Evolutionary conservation across 1,140 invertebrate species (phyloP).

Genomic region (Probaryconus sp.): DNA sequence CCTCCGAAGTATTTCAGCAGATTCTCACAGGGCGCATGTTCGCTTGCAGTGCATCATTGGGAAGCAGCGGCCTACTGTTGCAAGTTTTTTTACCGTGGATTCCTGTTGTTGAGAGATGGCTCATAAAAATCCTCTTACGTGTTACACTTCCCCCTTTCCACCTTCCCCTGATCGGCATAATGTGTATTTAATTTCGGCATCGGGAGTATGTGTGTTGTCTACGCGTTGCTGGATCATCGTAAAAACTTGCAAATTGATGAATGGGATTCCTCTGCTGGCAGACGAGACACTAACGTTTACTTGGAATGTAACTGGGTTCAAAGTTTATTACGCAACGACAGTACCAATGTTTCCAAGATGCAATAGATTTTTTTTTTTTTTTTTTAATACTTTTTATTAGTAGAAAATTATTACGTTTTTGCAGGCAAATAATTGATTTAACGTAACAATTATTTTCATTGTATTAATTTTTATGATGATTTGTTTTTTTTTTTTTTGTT

Average conservation of each 20-base stretch:
- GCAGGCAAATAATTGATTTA: too few relatives aligned
- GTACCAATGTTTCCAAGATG: too few relatives aligned
- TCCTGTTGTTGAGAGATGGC: slow-evolving; percentile 2
- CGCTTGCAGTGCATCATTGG: slow-evolving; percentile 58
- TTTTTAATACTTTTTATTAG: too few relatives aligned
- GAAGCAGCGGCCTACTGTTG: slow-evolving; percentile 37
- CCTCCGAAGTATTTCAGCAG: slow-evolving; percentile 62
- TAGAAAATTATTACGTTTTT: too few relatives aligned
- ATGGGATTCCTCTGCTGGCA: background rate
- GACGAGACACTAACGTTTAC: slow-evolving; percentile 5
- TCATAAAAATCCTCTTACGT: slow-evolving; percentile 22
- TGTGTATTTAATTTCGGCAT: slow-evolving; percentile 17
- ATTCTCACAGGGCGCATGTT: slow-evolving; percentile 65
- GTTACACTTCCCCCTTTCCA: background rate
- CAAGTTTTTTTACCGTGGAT: slow-evolving; percentile 43
- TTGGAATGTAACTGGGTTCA: background rate
- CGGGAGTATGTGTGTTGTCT: slow-evolving; percentile 7
- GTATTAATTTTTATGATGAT: too few relatives aligned
- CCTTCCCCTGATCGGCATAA: too few relatives aligned
- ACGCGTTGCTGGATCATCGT: background rate
- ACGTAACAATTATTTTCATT: too few relatives aligned
- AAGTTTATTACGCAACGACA: too few relatives aligned
- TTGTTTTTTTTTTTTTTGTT: too few relatives aligned
- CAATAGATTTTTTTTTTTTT: too few relatives aligned
- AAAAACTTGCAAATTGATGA: slow-evolving; percentile 4